Evolutionary conservation across 2,113 vertebrate genomes (phyloP), one percentile per base, ranked within the genome.

Genomic region (Cottus gobio): DNA sequence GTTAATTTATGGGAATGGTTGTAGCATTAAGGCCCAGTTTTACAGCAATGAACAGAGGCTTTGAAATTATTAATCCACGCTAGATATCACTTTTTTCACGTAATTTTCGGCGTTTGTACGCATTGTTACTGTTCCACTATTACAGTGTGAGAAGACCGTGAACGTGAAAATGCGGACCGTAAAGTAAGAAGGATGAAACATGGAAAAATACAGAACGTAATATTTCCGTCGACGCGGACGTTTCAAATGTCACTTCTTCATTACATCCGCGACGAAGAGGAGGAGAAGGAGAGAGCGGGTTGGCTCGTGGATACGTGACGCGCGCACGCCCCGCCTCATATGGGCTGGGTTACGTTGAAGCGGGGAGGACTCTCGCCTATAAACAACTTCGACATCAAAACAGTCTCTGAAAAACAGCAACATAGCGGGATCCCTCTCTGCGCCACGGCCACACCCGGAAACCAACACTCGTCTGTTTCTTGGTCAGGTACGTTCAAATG

Each of bases 321-420:
- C 31, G 0, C 30, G 8, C 18, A 3, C 1, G 10, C 42, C 31
- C 37, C 71, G 67, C 76, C 82, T 75, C 2, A 0, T 0, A 69
- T 13, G 79, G 92, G 69, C 30, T 76, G n/a, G 56, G 12, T 11
- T 20, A 91, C 87, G 90, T 79, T 11, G 3, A 37, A 46, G 12
- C 34, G 4, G 79, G 60, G 39, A 72, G 80, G 64, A 61, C 78
- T 46, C 50, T 64, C 1, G 1, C 34, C 7, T 82, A 91, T 90
- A 93, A 94, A 94, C 93, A 92, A 94, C 71, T 84, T 31, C 4
- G 56, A 71, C 83, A 81, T 72, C 80, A 90, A 81, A 89, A 88
- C 90, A 91, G 72, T 73, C 60, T 48, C 10, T 0, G 66, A 58
- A 46, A 62, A 77, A 28, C 31, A 46, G 50, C 44, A 30, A 39